Conservation (phyloP, 1,140 invertebrate species). For the Sipha flava region DNA sequence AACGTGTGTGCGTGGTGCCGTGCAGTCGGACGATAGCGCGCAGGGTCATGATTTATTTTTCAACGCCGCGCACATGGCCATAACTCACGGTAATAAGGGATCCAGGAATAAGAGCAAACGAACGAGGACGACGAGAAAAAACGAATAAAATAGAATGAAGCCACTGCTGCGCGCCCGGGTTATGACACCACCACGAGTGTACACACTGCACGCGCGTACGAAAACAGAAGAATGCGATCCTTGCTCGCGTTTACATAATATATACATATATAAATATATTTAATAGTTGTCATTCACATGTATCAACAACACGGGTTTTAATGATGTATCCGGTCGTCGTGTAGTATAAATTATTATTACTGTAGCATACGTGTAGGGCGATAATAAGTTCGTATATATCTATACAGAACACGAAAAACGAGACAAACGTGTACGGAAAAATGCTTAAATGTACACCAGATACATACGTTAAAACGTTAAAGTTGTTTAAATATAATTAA, state of each 20-base stretch:
- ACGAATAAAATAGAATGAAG: neutral
- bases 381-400: no score
- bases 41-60: slow-evolving; percentile 17
- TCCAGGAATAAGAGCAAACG: neutral
- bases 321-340: neutral
- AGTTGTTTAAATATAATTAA: no score
- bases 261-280: neutral
- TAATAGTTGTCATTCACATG: neutral
- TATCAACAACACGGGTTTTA: neutral
- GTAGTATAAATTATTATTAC: no score
- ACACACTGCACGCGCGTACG: neutral
- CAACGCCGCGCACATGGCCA: slow-evolving; percentile 11
- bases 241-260: no score
- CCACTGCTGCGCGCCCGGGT: no score
- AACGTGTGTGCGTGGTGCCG: no score
- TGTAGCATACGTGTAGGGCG: no score
- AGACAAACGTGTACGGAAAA: no score
- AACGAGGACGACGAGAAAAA: neutral
- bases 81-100: slow-evolving; percentile 16
- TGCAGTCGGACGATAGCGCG: no score
- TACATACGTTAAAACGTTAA: no score
- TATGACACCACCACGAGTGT: neutral
- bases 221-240: neutral
- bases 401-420: no score
- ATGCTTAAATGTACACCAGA: no score